These are phyloP conservation scores for Drosophila busckii DNA, from an alignment of 1,140 invertebrate genomes.

Conservation along the genomic window DNA sequence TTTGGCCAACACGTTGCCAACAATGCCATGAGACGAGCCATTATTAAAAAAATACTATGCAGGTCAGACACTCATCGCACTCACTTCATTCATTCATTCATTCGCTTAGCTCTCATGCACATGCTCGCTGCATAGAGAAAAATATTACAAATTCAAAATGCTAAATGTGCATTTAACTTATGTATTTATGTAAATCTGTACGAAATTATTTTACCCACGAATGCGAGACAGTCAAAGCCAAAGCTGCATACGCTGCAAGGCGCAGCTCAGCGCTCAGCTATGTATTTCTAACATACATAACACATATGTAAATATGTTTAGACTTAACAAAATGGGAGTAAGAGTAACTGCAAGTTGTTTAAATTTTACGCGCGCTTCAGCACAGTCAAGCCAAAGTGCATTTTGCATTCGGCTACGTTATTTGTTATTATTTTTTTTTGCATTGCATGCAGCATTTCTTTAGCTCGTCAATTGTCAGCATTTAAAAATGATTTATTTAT, in stretches of 20 bases:
- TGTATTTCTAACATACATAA: too few relatives aligned
- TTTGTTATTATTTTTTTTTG: constrained; percentile 22
- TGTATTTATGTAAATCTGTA: constrained; percentile 77
- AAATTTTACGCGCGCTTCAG: too few relatives aligned
- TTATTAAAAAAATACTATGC: constrained; percentile 23
- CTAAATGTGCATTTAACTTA: constrained; percentile 78
- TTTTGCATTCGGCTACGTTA: constrained; percentile 1
- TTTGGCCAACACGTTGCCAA: constrained; percentile 32
- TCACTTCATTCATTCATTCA: constrained; percentile 11
- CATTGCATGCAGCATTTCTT: constrained; percentile 31
- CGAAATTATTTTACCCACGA: constrained; percentile 67
- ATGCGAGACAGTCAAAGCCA: constrained; percentile 9
- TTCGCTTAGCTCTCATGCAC: constrained; percentile 5
- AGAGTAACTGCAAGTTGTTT: constrained; percentile 60
- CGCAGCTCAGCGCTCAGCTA: too few relatives aligned
- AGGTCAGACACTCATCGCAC: constrained; percentile 21
- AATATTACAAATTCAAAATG: constrained; percentile 78
- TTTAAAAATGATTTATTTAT: constrained; percentile 54
- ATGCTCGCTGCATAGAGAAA: constrained; percentile 59
- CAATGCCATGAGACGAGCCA: constrained; percentile 52
- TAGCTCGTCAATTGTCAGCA: constrained; percentile 59
- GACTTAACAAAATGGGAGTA: constrained; percentile 8
- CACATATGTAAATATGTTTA: too few relatives aligned
- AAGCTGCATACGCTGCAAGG: too few relatives aligned
- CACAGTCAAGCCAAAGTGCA: too few relatives aligned